Evolutionary conservation across 1,140 invertebrate species (phyloP), one percentile per base, ranked within the genome.

Genomic region (Aphaenogaster ashmeadi): DNA sequence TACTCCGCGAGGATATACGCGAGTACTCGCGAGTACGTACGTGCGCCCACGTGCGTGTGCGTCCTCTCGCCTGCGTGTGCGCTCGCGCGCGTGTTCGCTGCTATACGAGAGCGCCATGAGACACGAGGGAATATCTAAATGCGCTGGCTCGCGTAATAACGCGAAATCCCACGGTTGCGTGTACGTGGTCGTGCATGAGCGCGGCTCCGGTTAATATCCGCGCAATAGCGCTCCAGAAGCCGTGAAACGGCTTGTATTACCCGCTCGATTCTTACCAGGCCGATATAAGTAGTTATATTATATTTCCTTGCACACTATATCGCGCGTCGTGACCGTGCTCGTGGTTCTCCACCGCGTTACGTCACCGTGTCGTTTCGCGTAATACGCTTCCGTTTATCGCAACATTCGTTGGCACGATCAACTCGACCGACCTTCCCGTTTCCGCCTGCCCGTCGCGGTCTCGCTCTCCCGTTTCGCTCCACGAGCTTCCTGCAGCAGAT

Each of bases 101-200:
- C 27, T 83, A 47, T 38, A 84, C 69, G 38, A 41, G 69, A 75
- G 80, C 54, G 54, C 13, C 54, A 84, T 27, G 80, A 62, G 80
- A 84, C 80, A 84, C 80, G 52, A 56, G 54, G 69, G 8, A 60
- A 60, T 84, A 84, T 84, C 69, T 84, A 79, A 86, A 86, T 79
- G 74, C 58, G 15, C 38, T 18, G 15, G 44, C 72, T 78, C 56
- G 58, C 60, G 58, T 77, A 79, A 86, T 78, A 88, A 86, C 80
- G 89, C 86, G 71, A 91, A 91, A 77, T 91, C 89, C 58, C 89
- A 90, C 89, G 89, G 44, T 78, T 75, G 60, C 54, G 67, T 79
- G 74, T 67, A 79, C 50, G 38, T 33, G 62, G 72, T 79, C 74
- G 75, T 79, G 69, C 80, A 66, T 66, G 74, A 66, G 69, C 74